Evolutionary conservation across 2,797 vertebrate species (phyloP).

Genomic region (Phoxinus dragarum): DNA sequence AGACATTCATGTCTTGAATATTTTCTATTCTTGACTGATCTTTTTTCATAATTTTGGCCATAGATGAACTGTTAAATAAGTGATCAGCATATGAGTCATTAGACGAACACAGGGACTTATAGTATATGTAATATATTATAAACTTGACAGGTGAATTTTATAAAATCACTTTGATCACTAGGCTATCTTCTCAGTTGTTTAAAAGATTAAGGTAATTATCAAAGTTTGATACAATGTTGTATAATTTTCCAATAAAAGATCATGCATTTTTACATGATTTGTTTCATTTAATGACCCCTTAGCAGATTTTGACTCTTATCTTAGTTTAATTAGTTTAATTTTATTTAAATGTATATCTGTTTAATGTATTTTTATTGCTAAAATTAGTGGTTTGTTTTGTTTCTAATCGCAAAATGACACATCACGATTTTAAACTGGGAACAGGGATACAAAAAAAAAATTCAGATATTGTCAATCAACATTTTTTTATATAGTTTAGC

Average conservation of each 20-base stretch:
- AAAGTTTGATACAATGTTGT: not conserved
- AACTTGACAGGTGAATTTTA: not conserved
- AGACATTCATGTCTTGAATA: not conserved
- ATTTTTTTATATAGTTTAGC: constrained; percentile 4
- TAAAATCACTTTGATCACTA: not conserved
- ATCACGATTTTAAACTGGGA: not conserved
- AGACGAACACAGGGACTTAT: too few relatives aligned
- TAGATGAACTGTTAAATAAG: not conserved
- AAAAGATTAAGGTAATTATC: not conserved
- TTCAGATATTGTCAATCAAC: too few relatives aligned
- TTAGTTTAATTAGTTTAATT: not conserved
- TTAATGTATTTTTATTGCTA: not conserved
- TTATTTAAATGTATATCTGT: not conserved
- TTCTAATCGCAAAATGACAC: not conserved
- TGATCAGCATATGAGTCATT: too few relatives aligned
- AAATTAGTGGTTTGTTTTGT: not conserved
- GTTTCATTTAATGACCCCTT: not conserved
- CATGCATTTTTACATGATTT: not conserved
- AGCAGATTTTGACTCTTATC: not conserved
- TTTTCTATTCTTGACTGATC: not conserved
- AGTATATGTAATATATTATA: not conserved
- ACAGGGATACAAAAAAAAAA: not conserved
- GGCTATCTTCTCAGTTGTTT: not conserved
- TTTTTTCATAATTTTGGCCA: not conserved
- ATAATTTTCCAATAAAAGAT: not conserved